Evolutionary conservation across 1,140 invertebrate genomes (phyloP), one percentile per base, ranked within the genome.

Genomic region (Antheraea pernyi): DNA sequence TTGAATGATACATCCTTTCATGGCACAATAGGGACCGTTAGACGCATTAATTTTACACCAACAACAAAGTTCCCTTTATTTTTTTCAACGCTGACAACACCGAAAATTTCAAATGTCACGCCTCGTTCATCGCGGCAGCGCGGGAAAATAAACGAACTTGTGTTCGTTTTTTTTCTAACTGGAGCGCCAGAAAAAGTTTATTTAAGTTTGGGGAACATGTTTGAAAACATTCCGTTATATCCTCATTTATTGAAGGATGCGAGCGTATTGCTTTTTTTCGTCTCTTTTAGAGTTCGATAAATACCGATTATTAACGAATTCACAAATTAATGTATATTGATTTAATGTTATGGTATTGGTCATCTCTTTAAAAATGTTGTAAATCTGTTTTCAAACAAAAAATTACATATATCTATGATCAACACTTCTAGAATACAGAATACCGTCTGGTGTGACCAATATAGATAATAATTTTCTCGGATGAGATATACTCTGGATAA

Each of bases 101-200:
- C 76, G 78, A 80, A 78, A 79, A 79, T 88, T 87, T 88, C 79
- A 71, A 88, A 81, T 88, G 85, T 88, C 85, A 88, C 85, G 85
- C 80, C 82, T 88, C 82, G 84, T 85, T 88, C 85, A 83, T 84
- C 81, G 78, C 74, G 19, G 30, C 72, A 70, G 79, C 80, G 83
- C 74, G 82, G 83, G 80, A 84, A 85, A 85, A 85, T 83, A 84
- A 81, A 86, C 77, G 78, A 85, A 75, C 61, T n/a, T 37, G 70
- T 70, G 69, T 74, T 75, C 73, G 75, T 83, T 82, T 30, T 42
- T 83, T 83, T 77, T 67, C 78, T 63, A 79, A 78, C 75, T 62
- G 73, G 65, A 76, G 76, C 76, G 77, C 76, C 74, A 80, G 73
- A 81, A 85, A 82, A 82, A 85, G 80, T 81, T 81, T 81, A 81